A percentile compares a stretch with the other conserved stretches of the same genome.
phyloP scores from a whole-genome alignment of 1,140 invertebrate genomes.

The Pollicipes pollicipes region DNA sequence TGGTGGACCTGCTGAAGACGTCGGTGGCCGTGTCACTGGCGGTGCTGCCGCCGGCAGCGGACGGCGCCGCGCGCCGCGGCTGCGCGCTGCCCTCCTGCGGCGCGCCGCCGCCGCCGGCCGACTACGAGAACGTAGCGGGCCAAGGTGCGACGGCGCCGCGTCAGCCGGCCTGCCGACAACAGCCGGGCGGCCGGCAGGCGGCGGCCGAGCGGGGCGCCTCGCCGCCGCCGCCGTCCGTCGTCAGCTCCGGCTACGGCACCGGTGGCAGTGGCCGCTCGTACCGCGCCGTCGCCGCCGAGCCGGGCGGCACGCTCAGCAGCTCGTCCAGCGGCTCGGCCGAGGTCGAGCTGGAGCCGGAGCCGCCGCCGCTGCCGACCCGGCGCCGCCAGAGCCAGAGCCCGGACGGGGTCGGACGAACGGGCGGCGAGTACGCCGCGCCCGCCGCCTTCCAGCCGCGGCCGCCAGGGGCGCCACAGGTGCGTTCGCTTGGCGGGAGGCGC shows the following conservation, averaged over 20 bases:
- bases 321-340: constrained; percentile 4
- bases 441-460: background rate
- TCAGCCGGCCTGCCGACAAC: constrained; percentile 25
- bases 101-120: constrained; percentile 53
- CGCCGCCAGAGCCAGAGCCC: background rate
- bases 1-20: constrained; percentile 82
- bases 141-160: constrained; percentile 56
- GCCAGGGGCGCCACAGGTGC: background rate
- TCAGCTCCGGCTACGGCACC: constrained; percentile 66
- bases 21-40: constrained; percentile 66
- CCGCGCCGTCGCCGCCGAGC: constrained; percentile 17
- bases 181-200: background rate
- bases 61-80: constrained; percentile 48
- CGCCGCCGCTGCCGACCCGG: background rate
- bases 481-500: too few species aligned
- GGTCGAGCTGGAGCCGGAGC: background rate
- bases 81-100: background rate
- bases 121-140: constrained; percentile 63
- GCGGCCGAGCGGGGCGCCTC: constrained; percentile 34
- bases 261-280: constrained; percentile 53
- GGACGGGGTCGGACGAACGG: background rate
- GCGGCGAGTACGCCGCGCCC: background rate
- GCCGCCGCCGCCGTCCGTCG: constrained; percentile 58
- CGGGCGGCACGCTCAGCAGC: constrained; percentile 6
- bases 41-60: constrained; percentile 54